Evolutionary conservation across 1,140 invertebrate genomes (phyloP), one percentile per base, ranked within the genome.

Genomic region (Sinella curviseta): DNA sequence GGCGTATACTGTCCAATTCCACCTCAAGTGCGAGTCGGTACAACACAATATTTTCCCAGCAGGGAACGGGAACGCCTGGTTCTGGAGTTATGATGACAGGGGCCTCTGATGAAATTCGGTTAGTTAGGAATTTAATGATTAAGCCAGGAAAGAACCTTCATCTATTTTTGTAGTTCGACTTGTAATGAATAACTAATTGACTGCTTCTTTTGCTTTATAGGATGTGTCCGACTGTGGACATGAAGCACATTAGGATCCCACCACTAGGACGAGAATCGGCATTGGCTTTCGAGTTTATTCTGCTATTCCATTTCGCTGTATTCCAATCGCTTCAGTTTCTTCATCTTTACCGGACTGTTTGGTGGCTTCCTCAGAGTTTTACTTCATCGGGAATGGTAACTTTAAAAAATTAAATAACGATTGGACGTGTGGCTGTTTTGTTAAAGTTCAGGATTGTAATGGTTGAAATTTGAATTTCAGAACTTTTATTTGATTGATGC

Each of bases 401-500:
- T 88, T 77, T 28, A 12, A 4, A 79, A 20, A 4, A 76, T 8
- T 20, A n/a, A n/a, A n/a, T n/a, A n/a, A n/a, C n/a, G n/a, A n/a
- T n/a, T n/a, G n/a, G n/a, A n/a, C n/a, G n/a, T n/a, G n/a, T n/a
- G n/a, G n/a, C n/a, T n/a, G n/a, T n/a, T n/a, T n/a, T 17, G 39
- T 48, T 48, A 17, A 4, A 48, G 4, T 60, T 60, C 24, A 26
- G 24, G 3, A 60, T 60, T 60, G 57, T 26, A 26, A n/a, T 17
- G 4, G 4, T 60, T 60, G 57, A 16, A 31, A 76, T 70, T 70
- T 30, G 28, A 14, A 31, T 33, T 70, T 55, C 89, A 98, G 96
- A 97, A 98, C 88, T 96, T 97, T 87, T 95, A 98, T 86, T 88
- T 98, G 67, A 97, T 99, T 85, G 95, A 98, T 87, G 91, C 91